phyloP scores from a whole-genome alignment of 2,797 vertebrate species.

The Danio albolineatus region DNA sequence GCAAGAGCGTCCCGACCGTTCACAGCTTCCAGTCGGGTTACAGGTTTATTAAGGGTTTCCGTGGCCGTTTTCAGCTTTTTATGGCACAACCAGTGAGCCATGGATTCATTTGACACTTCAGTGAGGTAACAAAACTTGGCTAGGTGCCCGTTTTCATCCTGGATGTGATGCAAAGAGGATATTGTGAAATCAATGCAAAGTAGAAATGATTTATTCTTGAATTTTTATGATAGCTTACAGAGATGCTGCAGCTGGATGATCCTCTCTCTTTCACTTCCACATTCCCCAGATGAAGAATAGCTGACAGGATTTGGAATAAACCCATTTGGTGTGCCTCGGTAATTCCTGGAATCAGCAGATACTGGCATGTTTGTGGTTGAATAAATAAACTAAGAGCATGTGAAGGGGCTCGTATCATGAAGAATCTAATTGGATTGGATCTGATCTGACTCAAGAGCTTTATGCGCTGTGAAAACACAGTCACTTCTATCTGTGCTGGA shows the following conservation, averaged over 20 bases:
- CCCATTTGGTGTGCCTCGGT: conserved; percentile 89
- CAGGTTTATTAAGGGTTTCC: conserved; percentile 91
- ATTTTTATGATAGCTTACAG: conserved; percentile 77
- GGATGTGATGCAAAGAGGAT: conserved; percentile 53
- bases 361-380: not conserved
- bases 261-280: conserved; percentile 88
- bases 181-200: not conserved
- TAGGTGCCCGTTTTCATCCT: conserved; percentile 89
- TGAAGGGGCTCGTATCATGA: not conserved
- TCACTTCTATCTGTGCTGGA: too few relatives aligned
- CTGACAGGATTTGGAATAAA: conserved; percentile 91
- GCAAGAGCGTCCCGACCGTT: conserved; percentile 93
- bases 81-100: conserved; percentile 96
- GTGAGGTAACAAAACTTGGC: conserved; percentile 91
- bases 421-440: not conserved
- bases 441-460: not conserved
- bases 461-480: not conserved
- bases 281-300: conserved; percentile 94
- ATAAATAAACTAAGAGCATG: not conserved
- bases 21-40: conserved; percentile 86
- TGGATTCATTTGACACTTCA: conserved; percentile 89
- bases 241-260: conserved; percentile 85
- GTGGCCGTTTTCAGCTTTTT: conserved; percentile 89
- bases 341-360: conserved; percentile 81
- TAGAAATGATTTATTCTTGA: not conserved